A percentile compares a stretch with the other conserved stretches of the same genome.
phyloP scores from a whole-genome alignment of 2,888 invertebrate genomes.

The Papilio demoleus region DNA sequence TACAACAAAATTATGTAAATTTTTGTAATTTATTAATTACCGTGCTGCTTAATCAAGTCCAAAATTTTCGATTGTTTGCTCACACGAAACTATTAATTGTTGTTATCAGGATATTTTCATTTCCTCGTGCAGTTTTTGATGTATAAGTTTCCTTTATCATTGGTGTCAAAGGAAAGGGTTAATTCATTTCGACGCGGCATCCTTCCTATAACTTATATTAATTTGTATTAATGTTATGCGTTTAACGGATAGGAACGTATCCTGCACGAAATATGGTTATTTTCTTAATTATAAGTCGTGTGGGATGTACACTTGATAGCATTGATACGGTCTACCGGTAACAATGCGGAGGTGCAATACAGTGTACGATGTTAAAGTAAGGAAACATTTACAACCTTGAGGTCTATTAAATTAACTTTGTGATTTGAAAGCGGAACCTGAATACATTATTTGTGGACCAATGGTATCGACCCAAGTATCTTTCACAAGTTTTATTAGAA shows the following conservation, averaged over 20 bases:
- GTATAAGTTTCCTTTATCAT: conserved; percentile 15
- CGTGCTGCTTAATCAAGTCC: neutral
- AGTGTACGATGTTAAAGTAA: conserved; percentile 10
- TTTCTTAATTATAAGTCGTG: neutral
- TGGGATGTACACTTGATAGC: conserved; percentile 15
- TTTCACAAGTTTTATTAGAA: neutral
- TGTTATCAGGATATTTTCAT: conserved; percentile 33
- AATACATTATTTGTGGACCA: neutral
- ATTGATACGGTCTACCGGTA: neutral
- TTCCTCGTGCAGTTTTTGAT: neutral
- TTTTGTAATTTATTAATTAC: neutral
- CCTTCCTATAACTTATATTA: conserved; percentile 17
- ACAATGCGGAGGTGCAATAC: conserved; percentile 19
- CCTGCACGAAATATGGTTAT: conserved; percentile 28
- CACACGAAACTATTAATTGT: neutral
- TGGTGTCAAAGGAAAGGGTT: conserved; percentile 6
- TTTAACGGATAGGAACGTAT: conserved; percentile 24
- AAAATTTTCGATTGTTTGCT: neutral
- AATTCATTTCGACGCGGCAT: conserved; percentile 16
- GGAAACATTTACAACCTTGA: conserved; percentile 7
- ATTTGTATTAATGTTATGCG: conserved; percentile 11
- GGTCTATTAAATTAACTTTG: neutral
- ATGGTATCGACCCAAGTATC: neutral
- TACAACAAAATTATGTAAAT: neutral
- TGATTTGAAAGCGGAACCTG: conserved; percentile 3